Base-by-base conservation (phyloP, 2,888 invertebrate genomes). In the Drosophila glabriapex region DNA sequence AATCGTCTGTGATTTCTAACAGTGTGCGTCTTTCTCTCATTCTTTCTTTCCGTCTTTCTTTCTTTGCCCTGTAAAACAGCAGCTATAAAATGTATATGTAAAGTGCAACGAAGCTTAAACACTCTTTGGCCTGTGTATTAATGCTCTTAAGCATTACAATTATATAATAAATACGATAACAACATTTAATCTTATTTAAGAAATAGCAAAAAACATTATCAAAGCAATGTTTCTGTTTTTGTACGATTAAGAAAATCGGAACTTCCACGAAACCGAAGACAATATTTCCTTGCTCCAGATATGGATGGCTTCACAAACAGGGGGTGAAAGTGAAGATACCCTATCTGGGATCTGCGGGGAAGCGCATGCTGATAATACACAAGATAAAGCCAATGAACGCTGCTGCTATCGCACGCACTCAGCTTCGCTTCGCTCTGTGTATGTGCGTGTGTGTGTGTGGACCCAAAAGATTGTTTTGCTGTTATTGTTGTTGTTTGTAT, bases 361-460 rank as follows among this genome's bases (percentile, higher is more conserved):
- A 70, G 67, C 59, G 70, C 52, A 69, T 54, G 43, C 49, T 37
- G 59, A 78, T 68, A 77, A 66, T 54, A 31, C 35, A n/a, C 22
- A 31, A 74, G 72, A 85, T 82, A 79, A 79, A 74, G 90, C 79
- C 84, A 89, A 85, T 76, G 82, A 74, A 90, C 76, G 90, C 85
- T 25, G 25, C 9, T 46, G 25, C 46, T 73, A 82, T 76, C 88
- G 56, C 69, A 73, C 78, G 79, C 76, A 76, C 60, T 39, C 64
- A 63, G 37, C 56, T 28, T 52, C 14, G 31, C 33, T 61, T 53
- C 31, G 16, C 16, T 46, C 22, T 25, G 22, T 46, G 43, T 37
- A 31, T 29, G 2, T 31, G 25, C 2, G 25, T 25, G 39, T 37
- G 12, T 60, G 59, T 37, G 10, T 56, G 62, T 60, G 59, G 49